Conservation (phyloP, 2,113 vertebrate genomes). For the Peucedramus taeniatus region DNA sequence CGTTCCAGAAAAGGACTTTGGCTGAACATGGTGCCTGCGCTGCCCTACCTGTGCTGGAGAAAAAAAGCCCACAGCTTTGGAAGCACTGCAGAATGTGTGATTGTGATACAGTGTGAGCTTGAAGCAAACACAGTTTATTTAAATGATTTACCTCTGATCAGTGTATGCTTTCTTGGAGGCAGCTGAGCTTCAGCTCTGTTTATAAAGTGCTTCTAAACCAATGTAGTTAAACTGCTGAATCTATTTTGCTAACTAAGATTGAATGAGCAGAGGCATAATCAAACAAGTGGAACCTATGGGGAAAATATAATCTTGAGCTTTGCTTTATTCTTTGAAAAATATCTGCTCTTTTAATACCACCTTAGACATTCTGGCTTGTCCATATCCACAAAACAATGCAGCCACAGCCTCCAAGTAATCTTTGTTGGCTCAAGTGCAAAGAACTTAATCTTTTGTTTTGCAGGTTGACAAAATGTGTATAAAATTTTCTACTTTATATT, state of each 20-base stretch:
- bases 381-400: background rate
- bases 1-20: background rate
- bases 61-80: background rate
- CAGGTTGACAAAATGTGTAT: background rate
- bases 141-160: background rate
- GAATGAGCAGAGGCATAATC: background rate
- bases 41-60: rapidly evolving
- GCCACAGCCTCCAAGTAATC: background rate
- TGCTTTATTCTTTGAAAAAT: background rate
- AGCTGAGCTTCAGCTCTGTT: background rate
- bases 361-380: background rate
- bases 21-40: rapidly evolving
- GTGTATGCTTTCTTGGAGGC: background rate
- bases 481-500: background rate
- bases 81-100: background rate
- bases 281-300: background rate
- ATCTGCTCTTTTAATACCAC: background rate
- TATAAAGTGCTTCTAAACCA: background rate
- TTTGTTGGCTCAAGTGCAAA: background rate
- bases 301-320: background rate
- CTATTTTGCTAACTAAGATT: background rate
- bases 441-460: background rate
- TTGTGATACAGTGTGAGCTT: background rate
- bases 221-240: background rate
- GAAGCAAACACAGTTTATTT: background rate